Percentiles rank a stretch among this genome's conserved stretches.
Evolutionary conservation across 2,113 vertebrate species (phyloP).

Genomic region (Cichladusa arquata): DNA sequence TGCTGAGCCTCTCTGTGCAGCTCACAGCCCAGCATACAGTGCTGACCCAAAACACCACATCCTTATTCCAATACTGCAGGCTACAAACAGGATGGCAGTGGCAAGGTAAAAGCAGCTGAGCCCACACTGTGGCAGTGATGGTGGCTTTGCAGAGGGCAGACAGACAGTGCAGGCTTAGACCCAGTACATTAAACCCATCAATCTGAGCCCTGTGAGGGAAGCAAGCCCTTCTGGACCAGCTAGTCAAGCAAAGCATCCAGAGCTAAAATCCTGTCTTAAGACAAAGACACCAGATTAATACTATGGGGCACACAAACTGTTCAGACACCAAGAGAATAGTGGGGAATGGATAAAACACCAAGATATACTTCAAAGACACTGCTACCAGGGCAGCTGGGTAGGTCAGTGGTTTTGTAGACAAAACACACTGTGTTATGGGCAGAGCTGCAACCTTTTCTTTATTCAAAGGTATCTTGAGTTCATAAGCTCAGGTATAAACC

Average conservation of each 20-base stretch:
- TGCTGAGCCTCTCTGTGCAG: not conserved
- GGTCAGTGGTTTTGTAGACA: not conserved
- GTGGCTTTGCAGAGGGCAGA: not conserved
- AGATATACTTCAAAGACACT: not conserved
- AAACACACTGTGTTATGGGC: not conserved
- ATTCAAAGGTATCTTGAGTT: not conserved
- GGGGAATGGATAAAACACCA: not conserved
- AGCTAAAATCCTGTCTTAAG: not conserved
- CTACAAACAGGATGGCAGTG: not conserved
- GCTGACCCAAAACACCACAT: not conserved
- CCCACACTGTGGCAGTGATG: not conserved
- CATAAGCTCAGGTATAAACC: not conserved
- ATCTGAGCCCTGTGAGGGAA: not conserved
- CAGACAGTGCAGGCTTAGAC: not conserved
- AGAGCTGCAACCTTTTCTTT: not conserved
- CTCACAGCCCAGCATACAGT: fast-evolving
- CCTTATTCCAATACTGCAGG: fast-evolving
- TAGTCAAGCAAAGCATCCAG: not conserved
- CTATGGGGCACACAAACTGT: not conserved
- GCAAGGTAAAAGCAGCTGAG: not conserved
- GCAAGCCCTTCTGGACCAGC: not conserved
- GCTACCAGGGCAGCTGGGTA: not conserved
- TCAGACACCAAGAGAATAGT: not conserved
- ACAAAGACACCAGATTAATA: not conserved
- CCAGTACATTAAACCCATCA: not conserved